Base-by-base conservation (phyloP, 2,797 vertebrate genomes). In the Pempheris klunzingeri region DNA sequence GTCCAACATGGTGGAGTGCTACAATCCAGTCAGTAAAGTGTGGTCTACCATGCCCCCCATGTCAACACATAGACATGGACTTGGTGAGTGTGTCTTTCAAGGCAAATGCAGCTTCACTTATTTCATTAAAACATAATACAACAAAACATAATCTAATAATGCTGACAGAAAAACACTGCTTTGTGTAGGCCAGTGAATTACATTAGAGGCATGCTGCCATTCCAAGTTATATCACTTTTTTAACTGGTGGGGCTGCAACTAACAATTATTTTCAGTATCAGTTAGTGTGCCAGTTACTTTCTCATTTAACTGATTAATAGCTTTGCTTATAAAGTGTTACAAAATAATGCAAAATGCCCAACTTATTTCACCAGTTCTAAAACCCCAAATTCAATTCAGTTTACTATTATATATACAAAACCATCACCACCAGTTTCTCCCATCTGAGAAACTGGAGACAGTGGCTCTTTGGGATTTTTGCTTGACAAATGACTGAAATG, bases 21-120 rank as follows among this genome's bases (percentile, higher is more conserved):
- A 98, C 90, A 99, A 98, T 81, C 97, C 98, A 0, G 2, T 96
- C 78, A 96, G 84, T 75, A 98, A 98, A 93, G 93, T 96, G 2
- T 99, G 98, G 98, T 96, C 96, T n/a, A 93, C 97, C 63, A 99
- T 99, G 98, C 97, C 97, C 38, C 97, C 98, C 0, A 99, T 99
- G 98, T 99, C 98, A 60, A 99, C 98, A 1, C 98, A 99, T 90
- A 96, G 98, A 74, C 98, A 99, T 0, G 98, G 98, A 44, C 93
- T 99, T 80, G 98, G 98, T 99, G 72, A 84, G 94, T 88, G 43
- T 20, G 30, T 50, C 49, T 7, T 14, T 7, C 0, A 4, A 28
- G 28, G 15, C 11, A 57, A n/a, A 55, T 67, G 32, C n/a, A 15
- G 4, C 52, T 54, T 3, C 20, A 62, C 1, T 49, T 44, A 18